Evolutionary conservation across 2,113 vertebrate genomes (phyloP).

Genomic region (Engystomops pustulosus): DNA sequence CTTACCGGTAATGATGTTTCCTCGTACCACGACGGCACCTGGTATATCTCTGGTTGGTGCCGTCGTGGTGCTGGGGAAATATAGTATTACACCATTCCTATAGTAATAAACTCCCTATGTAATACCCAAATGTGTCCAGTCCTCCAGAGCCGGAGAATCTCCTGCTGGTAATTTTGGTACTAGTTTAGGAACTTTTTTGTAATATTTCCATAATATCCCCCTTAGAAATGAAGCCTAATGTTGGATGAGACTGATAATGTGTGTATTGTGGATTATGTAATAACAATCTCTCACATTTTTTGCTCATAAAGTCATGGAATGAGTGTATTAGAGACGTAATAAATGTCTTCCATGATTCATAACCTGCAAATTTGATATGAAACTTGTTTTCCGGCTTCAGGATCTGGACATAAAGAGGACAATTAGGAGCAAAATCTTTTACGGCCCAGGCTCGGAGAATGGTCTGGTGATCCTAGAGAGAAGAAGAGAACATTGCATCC

Average conservation of each 20-base stretch:
- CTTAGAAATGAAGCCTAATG: not conserved
- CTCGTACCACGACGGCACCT: too few species aligned
- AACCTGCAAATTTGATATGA: constrained; percentile 87
- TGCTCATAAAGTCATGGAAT: not conserved
- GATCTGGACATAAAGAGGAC: constrained; percentile 83
- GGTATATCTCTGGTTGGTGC: too few species aligned
- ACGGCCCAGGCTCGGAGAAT: constrained; percentile 78
- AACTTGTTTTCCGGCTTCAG: constrained; percentile 68
- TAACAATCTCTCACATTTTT: not conserved
- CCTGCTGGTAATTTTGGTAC: too few species aligned
- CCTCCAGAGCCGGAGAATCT: too few species aligned
- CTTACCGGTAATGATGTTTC: too few species aligned
- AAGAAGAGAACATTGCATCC: not conserved
- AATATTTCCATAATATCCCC: not conserved
- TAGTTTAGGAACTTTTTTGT: not conserved
- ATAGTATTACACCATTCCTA: too few species aligned
- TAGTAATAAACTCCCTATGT: too few species aligned
- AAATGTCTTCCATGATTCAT: constrained; percentile 11
- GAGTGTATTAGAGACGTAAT: not conserved
- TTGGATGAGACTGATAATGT: not conserved
- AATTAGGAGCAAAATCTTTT: constrained; percentile 75
- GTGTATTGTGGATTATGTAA: not conserved
- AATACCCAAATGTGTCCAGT: too few species aligned
- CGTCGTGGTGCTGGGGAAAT: too few species aligned
- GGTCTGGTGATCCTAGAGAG: constrained; percentile 81